Percentiles rank a stretch among this genome's conserved stretches.
Evolutionary conservation across 2,113 vertebrate species (phyloP).

Genomic region (Crocuta crocuta): DNA sequence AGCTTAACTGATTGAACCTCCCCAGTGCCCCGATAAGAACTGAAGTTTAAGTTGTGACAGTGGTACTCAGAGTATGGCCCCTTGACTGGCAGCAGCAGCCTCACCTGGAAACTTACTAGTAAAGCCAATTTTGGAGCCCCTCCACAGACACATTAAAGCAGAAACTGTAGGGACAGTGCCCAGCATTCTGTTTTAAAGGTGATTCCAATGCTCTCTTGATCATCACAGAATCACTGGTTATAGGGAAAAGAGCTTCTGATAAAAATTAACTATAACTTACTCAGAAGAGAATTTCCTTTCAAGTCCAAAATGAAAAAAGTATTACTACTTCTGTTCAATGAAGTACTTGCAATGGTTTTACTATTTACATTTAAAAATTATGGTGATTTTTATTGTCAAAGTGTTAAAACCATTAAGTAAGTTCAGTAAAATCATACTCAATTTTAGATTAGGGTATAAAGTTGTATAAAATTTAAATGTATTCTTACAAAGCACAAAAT

Average conservation of each 20-base stretch:
- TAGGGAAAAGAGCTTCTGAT: neutral
- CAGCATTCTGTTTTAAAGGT: neutral
- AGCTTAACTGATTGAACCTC: too few species aligned
- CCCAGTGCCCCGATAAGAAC: neutral
- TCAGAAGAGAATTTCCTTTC: neutral
- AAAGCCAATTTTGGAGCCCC: neutral
- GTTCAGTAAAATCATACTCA: neutral
- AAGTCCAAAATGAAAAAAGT: constrained; percentile 25
- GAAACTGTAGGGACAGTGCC: neutral
- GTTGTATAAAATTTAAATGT: neutral
- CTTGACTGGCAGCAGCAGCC: neutral
- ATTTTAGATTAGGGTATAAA: neutral
- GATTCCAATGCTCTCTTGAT: neutral
- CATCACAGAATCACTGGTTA: neutral
- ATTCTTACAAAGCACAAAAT: neutral
- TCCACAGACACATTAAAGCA: neutral
- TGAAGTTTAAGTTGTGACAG: neutral
- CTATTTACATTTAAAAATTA: neutral
- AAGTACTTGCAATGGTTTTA: neutral
- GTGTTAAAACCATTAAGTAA: constrained; percentile 6
- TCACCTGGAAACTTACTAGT: neutral
- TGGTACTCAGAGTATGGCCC: neutral
- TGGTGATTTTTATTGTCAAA: neutral
- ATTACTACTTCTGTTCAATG: neutral
- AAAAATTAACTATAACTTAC: neutral